Evolutionary conservation across 2,113 vertebrate species (phyloP).

Genomic region (Calypte anna): DNA sequence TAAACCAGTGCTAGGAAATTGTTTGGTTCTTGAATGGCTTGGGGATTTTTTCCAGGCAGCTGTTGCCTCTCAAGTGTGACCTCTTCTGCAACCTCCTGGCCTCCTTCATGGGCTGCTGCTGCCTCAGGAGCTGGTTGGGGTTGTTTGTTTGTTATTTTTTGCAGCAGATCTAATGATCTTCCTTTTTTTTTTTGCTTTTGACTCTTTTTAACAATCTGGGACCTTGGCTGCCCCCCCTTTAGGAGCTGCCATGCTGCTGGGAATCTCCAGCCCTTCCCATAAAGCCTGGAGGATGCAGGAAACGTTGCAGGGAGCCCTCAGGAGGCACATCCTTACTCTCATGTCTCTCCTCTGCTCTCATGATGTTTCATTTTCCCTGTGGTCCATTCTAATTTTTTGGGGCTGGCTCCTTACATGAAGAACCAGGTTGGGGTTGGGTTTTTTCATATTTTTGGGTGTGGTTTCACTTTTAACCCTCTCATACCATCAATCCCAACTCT

Average conservation of each 20-base stretch:
- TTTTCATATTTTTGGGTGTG: not conserved
- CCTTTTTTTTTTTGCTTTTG: not conserved
- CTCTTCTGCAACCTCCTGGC: not conserved
- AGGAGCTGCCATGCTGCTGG: too few species aligned
- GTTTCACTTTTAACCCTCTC: not conserved
- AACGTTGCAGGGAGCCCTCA: not conserved
- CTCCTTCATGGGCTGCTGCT: not conserved
- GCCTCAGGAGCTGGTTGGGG: not conserved
- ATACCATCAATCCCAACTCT: not conserved
- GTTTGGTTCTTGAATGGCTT: not conserved
- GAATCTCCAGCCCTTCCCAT: not conserved
- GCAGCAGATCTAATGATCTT: not conserved
- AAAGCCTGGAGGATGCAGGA: conserved; percentile 8
- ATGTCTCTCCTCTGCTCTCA: not conserved
- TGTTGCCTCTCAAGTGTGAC: not conserved
- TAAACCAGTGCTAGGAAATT: not conserved
- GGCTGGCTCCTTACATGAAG: not conserved
- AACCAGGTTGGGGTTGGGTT: not conserved
- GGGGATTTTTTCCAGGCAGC: not conserved
- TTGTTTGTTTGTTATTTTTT: not conserved
- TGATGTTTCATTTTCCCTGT: not conserved
- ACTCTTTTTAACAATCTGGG: not conserved
- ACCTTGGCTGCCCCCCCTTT: not conserved
- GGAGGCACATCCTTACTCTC: not conserved
- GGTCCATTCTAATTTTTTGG: not conserved